Conservation (phyloP, 2,113 vertebrate genomes). For the Hirundichthys speculiger region DNA sequence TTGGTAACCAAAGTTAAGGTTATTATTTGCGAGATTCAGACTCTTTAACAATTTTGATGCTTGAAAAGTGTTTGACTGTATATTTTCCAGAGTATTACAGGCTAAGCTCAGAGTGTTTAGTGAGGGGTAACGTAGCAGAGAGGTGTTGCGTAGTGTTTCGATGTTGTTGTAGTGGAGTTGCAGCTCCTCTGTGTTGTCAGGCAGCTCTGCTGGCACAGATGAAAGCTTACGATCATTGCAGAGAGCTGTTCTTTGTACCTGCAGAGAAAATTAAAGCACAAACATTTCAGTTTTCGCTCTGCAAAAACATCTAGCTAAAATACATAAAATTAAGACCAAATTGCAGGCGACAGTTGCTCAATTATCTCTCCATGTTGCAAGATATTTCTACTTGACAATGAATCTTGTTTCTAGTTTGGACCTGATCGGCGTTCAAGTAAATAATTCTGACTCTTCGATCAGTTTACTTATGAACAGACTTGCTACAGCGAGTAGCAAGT, state of each 20-base stretch:
- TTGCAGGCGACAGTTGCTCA: no score
- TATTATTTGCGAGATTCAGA: slow-evolving; percentile 87
- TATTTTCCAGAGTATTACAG: slow-evolving; percentile 78
- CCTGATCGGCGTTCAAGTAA: no score
- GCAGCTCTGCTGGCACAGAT: slow-evolving; percentile 79
- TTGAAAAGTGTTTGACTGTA: slow-evolving; percentile 78
- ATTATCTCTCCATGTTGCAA: no score
- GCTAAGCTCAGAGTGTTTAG: slow-evolving; percentile 84
- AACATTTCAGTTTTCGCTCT: not conserved
- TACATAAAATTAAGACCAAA: no score
- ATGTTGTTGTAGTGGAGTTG: slow-evolving; percentile 88
- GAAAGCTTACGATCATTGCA: slow-evolving; percentile 80
- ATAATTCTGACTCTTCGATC: no score
- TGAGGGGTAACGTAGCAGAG: slow-evolving; percentile 79
- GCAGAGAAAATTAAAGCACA: slow-evolving; percentile 28
- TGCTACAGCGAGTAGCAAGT: no score
- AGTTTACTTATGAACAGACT: no score
- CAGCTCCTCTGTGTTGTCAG: slow-evolving; percentile 74
- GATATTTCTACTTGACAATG: no score
- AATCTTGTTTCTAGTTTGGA: no score
- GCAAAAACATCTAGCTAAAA: not conserved
- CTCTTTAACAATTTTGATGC: slow-evolving; percentile 70
- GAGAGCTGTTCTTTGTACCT: slow-evolving; percentile 80
- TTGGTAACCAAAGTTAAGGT: slow-evolving; percentile 76
- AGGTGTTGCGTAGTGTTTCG: slow-evolving; percentile 76